These are phyloP conservation scores for Drosophila multiciliata DNA, from an alignment of 2,888 invertebrate species.

Conservation along the genomic window DNA sequence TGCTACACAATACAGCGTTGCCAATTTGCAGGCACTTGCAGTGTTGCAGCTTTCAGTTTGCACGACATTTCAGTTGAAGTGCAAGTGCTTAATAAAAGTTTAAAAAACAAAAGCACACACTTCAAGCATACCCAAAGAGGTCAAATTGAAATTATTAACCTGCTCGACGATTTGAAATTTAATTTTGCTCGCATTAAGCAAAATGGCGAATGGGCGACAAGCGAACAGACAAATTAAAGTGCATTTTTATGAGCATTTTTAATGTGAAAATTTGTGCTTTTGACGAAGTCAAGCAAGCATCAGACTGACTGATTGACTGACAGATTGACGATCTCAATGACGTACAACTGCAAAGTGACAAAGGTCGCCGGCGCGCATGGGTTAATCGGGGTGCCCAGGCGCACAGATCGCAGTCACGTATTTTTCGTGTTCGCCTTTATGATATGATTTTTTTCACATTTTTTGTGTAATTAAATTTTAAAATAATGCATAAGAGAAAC, in stretches of 20 bases:
- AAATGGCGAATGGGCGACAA: conserved; percentile 41
- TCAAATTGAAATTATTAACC: conserved; percentile 78
- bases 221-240: conserved; percentile 65
- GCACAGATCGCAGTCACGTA: conserved; percentile 33
- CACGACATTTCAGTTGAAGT: conserved; percentile 27
- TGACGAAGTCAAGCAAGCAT: conserved; percentile 59
- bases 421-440: background rate
- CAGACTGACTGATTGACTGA: conserved; percentile 31
- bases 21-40: conserved; percentile 12
- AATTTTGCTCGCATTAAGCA: conserved; percentile 58
- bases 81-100: conserved; percentile 18
- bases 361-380: conserved; percentile 64
- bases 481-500: conserved; percentile 48
- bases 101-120: conserved; percentile 9
- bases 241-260: conserved; percentile 78
- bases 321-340: conserved; percentile 28
- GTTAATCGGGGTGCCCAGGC: conserved; percentile 77
- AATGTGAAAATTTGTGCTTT: conserved; percentile 76
- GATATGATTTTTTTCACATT: conserved; percentile 16
- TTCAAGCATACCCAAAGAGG: conserved; percentile 56
- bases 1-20: conserved; percentile 32
- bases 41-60: conserved; percentile 35
- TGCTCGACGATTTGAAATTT: conserved; percentile 71
- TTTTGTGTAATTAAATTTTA: conserved; percentile 71
- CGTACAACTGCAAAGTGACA: conserved; percentile 35